These are phyloP conservation scores for Callyntrura sp. DNA, from an alignment of 2,888 invertebrate genomes.

Conservation along the genomic window DNA sequence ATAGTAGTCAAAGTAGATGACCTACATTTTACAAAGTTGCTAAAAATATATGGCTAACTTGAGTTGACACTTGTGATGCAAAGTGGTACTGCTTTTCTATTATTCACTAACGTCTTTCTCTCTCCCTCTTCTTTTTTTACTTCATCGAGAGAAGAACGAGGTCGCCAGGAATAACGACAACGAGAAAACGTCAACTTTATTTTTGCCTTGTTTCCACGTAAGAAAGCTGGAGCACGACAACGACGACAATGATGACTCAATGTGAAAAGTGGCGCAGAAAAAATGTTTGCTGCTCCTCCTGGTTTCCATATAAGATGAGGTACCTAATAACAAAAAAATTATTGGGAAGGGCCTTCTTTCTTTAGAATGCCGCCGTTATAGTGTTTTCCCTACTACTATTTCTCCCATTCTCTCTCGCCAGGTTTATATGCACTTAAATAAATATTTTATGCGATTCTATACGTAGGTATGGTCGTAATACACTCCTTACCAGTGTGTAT, in stretches of 20 bases:
- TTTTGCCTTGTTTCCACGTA: conserved; percentile 33
- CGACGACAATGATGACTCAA: conserved; percentile 46
- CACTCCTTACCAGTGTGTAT: background rate
- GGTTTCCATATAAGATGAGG: background rate
- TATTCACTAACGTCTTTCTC: background rate
- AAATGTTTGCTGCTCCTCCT: background rate
- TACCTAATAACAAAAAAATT: no score
- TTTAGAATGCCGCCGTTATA: no score
- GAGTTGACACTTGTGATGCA: conserved; percentile 64
- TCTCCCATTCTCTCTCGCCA: background rate
- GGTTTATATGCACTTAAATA: background rate
- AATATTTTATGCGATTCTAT: background rate
- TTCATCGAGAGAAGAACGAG: background rate
- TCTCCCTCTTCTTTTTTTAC: conserved; percentile 6
- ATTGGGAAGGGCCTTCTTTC: no score
- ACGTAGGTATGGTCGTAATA: background rate
- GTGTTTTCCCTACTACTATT: background rate
- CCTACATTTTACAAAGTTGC: conserved; percentile 58
- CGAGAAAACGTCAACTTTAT: conserved; percentile 25
- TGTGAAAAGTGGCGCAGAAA: background rate
- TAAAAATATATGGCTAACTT: conserved; percentile 55
- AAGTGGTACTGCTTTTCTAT: conserved; percentile 32
- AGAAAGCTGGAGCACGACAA: conserved; percentile 10
- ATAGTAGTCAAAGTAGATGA: conserved; percentile 34
- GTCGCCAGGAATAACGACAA: no score